Evolutionary conservation across 2,888 invertebrate genomes (phyloP).

Genomic region (Meliscaeva auricollis): DNA sequence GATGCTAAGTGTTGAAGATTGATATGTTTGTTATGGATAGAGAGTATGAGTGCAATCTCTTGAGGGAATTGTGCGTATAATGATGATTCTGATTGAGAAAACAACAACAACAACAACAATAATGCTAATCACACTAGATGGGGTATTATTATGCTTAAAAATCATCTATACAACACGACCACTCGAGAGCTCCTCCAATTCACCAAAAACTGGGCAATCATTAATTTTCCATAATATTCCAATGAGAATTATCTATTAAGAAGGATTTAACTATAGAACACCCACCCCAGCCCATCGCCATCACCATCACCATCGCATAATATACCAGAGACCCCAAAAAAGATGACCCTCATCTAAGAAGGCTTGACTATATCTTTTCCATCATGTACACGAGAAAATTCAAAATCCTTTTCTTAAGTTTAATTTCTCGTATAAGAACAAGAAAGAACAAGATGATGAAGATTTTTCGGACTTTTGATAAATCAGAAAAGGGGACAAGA

Average conservation of each 20-base stretch:
- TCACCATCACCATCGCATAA: no score
- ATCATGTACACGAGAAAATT: not conserved
- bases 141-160: slow-evolving; percentile 51
- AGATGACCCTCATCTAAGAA: slow-evolving; percentile 65
- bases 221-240: slow-evolving; percentile 79
- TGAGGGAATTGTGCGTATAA: no score
- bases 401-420: slow-evolving; percentile 50
- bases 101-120: slow-evolving; percentile 38
- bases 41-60: not conserved
- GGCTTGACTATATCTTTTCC: slow-evolving; percentile 15
- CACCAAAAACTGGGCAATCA: slow-evolving; percentile 71
- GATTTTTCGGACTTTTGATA: slow-evolving; percentile 54
- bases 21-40: not conserved
- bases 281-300: no score
- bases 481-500: not conserved
- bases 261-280: slow-evolving; percentile 76
- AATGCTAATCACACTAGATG: slow-evolving; percentile 69
- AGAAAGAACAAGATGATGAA: slow-evolving; percentile 59
- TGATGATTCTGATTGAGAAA: slow-evolving; percentile 72
- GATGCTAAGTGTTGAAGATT: slow-evolving; percentile 1
- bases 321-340: slow-evolving; percentile 39
- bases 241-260: slow-evolving; percentile 79
- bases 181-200: slow-evolving; percentile 30
- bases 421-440: slow-evolving; percentile 58
- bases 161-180: slow-evolving; percentile 43